These are phyloP conservation scores for Limnephilus auricula DNA, from an alignment of 2,888 invertebrate species.

Conservation along the genomic window DNA sequence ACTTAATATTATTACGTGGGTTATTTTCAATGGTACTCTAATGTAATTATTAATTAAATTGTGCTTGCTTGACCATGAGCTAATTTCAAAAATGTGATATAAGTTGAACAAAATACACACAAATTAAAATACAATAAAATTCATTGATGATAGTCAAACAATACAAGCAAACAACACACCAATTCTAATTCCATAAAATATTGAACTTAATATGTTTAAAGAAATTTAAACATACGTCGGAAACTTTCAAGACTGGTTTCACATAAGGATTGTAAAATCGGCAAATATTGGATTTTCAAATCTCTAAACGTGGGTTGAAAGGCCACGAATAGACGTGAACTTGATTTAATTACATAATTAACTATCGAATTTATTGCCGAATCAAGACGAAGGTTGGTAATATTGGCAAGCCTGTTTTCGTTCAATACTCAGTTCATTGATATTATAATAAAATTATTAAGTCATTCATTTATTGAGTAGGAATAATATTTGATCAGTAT, in stretches of 20 bases:
- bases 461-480: too few relatives aligned
- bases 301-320: not conserved
- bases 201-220: too few relatives aligned
- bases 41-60: not conserved
- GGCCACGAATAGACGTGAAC: not conserved
- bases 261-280: not conserved
- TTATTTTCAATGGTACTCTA: too few relatives aligned
- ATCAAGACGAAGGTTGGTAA: not conserved
- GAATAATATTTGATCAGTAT: too few relatives aligned
- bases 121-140: too few relatives aligned
- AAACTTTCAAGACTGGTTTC: not conserved
- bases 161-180: too few relatives aligned
- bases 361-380: not conserved
- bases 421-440: not conserved
- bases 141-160: too few relatives aligned
- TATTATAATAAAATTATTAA: not conserved
- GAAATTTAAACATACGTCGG: not conserved
- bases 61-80: not conserved
- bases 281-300: not conserved
- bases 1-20: too few relatives aligned
- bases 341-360: not conserved
- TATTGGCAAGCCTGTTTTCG: slow-evolving; percentile 2
- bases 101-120: not conserved
- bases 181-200: too few relatives aligned
- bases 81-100: not conserved